A percentile compares a stretch with the other conserved stretches of the same genome.
Evolutionary conservation across 2,797 vertebrate species (phyloP).

Genomic region (Australoheros facetus): DNA sequence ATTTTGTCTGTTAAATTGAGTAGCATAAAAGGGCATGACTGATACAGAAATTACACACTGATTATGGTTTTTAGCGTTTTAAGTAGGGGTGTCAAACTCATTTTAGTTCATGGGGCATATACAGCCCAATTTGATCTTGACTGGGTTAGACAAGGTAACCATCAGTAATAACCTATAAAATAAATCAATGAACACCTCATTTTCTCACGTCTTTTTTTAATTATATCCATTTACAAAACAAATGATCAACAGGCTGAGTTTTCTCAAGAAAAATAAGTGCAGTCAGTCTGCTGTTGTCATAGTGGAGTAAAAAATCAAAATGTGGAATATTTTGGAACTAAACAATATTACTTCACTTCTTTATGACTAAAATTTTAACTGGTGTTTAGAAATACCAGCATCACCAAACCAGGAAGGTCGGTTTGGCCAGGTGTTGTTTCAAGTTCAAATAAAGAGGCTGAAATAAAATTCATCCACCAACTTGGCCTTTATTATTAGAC

Average conservation of each 20-base stretch:
- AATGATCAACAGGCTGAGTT: neutral
- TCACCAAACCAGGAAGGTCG: neutral
- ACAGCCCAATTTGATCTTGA: neutral
- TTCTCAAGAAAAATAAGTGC: neutral
- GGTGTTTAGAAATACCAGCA: neutral
- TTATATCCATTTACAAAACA: neutral
- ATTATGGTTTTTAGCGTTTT: neutral
- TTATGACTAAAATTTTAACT: neutral
- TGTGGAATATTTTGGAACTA: neutral
- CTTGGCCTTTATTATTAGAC: neutral
- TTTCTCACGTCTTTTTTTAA: fast-evolving
- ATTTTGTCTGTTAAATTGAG: neutral
- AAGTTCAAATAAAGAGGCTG: neutral
- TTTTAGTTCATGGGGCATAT: neutral
- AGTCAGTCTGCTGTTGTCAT: neutral
- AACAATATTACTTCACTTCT: neutral
- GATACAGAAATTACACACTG: neutral
- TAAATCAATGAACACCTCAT: neutral
- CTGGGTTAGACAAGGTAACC: neutral
- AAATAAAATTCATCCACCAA: neutral
- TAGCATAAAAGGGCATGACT: neutral
- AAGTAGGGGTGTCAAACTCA: neutral
- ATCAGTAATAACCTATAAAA: neutral
- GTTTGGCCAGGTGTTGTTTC: neutral
- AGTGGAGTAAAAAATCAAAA: neutral